Evolutionary conservation across 2,113 vertebrate species (phyloP), one percentile per base, ranked within the genome.

Genomic region (Pangasianodon gigas): DNA sequence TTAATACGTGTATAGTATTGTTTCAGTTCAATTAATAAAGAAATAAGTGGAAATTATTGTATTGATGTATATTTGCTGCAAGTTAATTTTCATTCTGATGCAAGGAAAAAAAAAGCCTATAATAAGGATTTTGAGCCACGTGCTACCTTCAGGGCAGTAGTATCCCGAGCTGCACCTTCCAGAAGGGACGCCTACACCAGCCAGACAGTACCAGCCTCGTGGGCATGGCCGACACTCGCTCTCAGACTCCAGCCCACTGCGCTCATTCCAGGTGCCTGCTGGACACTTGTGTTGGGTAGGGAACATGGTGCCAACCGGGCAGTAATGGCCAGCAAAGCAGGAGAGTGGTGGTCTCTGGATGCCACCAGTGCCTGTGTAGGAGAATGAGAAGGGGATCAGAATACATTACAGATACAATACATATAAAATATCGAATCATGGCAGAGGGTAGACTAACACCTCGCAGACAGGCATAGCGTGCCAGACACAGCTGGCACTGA

Each of bases 281-380:
- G 96, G 95, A 94, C 97, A 98, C 87, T 96, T 97, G 93, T 97
- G 96, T 94, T 97, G 97, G 3, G 92, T 95, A 0, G 94, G 95
- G 69, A 95, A 95, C 95, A 97, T 97, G 7, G 96, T 98, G 82
- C 97, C 97, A 10, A 92, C 65, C 0, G 97, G 97, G 87, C 97
- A 98, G 93, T 97, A 98, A 93, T 98, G 97, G 24, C 97, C 98
- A 1, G 92, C 91, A 26, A 97, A 97, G 91, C 97, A 98, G 0
- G 92, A 94, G 41, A 94, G 92, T 0, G 97, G 96, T 10, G 97
- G 97, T 21, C 96, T 97, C 93, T 97, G 97, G 67, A 94, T 92
- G 2, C 96, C 97, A 16, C 97, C 97, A 0, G 97, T 97, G 88
- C 96, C 96, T 97, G 87, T 41, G 26, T 54, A 60, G n/a, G 14